phyloP scores from a whole-genome alignment of 92 coral and sea anemone genomes.

The Epizoanthus fatuus region DNA sequence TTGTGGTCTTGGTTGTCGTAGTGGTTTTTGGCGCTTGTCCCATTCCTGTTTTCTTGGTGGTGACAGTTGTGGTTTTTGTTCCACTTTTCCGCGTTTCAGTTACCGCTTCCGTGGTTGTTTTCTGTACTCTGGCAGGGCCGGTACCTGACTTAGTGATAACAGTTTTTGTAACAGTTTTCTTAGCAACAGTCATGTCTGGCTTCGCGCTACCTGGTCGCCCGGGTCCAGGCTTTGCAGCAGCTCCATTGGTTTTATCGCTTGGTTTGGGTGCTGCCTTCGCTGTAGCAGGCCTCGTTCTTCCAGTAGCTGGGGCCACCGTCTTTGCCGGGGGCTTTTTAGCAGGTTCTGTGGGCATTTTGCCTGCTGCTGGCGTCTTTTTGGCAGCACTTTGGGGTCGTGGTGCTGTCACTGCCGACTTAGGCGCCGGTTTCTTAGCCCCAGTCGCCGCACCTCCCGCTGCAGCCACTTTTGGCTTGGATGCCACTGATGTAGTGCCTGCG shows the following conservation, averaged over 20 bases:
- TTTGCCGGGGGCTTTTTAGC: conserved; percentile 4
- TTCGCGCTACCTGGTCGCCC: conserved; percentile 26
- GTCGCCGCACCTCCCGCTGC: not conserved
- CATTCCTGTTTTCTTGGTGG: conserved; percentile 38
- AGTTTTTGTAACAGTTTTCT: conserved; percentile 46
- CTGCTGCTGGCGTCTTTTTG: not conserved
- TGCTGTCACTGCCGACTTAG: conserved; percentile 10
- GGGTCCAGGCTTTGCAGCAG: conserved; percentile 9
- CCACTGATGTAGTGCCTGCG: not conserved
- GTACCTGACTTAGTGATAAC: conserved; percentile 42
- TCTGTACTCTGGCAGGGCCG: conserved; percentile 32
- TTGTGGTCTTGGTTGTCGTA: conserved; percentile 36
- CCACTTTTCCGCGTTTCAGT: conserved; percentile 1
- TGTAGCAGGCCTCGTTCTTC: conserved; percentile 6
- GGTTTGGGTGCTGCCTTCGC: conserved; percentile 18
- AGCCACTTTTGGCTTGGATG: conserved; percentile 19
- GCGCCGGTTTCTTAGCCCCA: conserved; percentile 7
- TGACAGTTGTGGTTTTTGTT: conserved; percentile 37
- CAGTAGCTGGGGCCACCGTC: conserved; percentile 6
- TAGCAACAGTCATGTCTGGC: conserved; percentile 34
- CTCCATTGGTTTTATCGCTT: conserved; percentile 9
- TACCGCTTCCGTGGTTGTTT: conserved; percentile 24
- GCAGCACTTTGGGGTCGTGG: conserved; percentile 28
- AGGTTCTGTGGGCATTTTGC: conserved; percentile 6
- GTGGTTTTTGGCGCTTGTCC: conserved; percentile 46